Conservation (phyloP, 2,113 vertebrate species). For the Puma concolor region DNA sequence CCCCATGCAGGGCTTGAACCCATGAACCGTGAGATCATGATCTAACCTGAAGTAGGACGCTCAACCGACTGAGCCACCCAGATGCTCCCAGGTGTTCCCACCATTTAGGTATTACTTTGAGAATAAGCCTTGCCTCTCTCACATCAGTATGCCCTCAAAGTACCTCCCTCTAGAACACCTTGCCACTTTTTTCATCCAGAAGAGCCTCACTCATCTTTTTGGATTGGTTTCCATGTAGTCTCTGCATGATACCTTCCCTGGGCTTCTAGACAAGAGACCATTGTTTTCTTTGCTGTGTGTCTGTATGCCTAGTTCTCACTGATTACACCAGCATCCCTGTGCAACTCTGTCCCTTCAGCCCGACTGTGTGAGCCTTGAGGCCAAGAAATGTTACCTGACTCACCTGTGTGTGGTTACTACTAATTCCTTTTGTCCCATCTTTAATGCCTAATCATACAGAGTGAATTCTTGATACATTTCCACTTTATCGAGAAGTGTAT, state of each 20-base stretch:
- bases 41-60: too few relatives aligned
- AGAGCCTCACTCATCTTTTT: background rate
- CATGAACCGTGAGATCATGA: too few relatives aligned
- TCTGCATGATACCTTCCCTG: background rate
- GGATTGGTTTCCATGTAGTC: background rate
- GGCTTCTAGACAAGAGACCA: background rate
- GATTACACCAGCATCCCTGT: background rate
- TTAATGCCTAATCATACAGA: background rate
- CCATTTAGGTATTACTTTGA: background rate
- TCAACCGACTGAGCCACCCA: too few relatives aligned
- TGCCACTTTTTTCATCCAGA: background rate
- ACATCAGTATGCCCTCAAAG: rapidly evolving
- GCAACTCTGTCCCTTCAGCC: background rate
- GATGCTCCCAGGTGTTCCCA: too few relatives aligned
- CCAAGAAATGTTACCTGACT: background rate
- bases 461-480: background rate
- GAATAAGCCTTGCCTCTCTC: background rate
- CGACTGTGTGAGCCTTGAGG: background rate
- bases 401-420: background rate
- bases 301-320: background rate
- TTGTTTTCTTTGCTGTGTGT: background rate
- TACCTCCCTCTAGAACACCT: background rate
- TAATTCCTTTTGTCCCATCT: background rate
- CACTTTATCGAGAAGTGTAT: background rate
- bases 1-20: too few relatives aligned